Evolutionary conservation across 2,797 vertebrate genomes (phyloP).

Genomic region (Fistularia tabacaria): DNA sequence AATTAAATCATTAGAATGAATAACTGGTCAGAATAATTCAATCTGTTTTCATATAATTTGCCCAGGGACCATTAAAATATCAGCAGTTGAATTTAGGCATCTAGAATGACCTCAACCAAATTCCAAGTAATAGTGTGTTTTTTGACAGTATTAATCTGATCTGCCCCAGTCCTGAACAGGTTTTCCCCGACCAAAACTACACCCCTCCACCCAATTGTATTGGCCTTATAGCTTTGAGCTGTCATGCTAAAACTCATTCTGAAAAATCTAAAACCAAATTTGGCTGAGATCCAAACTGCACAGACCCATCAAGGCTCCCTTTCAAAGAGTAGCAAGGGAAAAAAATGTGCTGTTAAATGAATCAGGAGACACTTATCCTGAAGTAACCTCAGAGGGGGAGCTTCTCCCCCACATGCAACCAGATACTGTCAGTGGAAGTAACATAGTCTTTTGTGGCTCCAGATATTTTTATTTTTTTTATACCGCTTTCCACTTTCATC

Average conservation of each 20-base stretch:
- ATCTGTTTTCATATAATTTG: too few relatives aligned
- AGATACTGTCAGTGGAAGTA: conserved; percentile 33
- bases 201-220: not conserved
- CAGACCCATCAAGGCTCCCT: too few relatives aligned
- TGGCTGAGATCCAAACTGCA: too few relatives aligned
- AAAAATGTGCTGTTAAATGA: conserved; percentile 15
- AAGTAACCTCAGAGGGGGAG: conserved; percentile 31
- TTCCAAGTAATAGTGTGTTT: too few relatives aligned
- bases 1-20: too few relatives aligned
- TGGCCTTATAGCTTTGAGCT: not conserved
- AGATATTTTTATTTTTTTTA: too few relatives aligned
- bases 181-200: not conserved
- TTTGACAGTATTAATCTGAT: too few relatives aligned
- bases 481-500: too few relatives aligned
- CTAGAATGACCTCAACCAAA: not conserved
- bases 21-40: too few relatives aligned
- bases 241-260: not conserved
- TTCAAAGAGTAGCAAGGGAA: not conserved
- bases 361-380: conserved; percentile 26
- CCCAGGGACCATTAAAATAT: not conserved
- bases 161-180: too few relatives aligned
- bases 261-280: too few relatives aligned
- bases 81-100: conserved; percentile 1
- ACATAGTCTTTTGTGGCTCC: conserved; percentile 27
- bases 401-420: conserved; percentile 37